A percentile compares a stretch with the other conserved stretches of the same genome.
These are phyloP conservation scores for Archocentrus centrarchus DNA, from an alignment of 2,113 vertebrate genomes.

Conservation along the genomic window DNA sequence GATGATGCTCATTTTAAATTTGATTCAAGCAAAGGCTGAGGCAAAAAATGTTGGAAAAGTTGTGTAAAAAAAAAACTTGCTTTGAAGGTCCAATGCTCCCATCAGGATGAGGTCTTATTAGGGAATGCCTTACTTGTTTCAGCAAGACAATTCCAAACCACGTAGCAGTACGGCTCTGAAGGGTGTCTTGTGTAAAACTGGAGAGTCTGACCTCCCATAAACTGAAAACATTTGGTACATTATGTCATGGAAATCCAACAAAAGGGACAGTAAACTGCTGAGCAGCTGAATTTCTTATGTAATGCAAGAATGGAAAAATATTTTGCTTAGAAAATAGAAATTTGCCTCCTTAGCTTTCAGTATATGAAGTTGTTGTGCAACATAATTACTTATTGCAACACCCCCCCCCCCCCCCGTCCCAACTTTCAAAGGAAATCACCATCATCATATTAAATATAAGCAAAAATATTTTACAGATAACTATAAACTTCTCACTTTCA, in stretches of 20 bases:
- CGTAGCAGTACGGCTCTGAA: accelerated
- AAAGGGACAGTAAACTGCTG: background rate
- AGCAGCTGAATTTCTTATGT: background rate
- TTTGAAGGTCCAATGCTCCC: background rate
- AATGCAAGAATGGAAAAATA: background rate
- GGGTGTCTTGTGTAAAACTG: background rate
- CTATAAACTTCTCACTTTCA: background rate
- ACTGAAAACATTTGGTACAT: background rate
- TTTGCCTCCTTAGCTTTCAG: background rate
- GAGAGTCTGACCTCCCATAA: accelerated
- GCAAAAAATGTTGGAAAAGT: too few species aligned
- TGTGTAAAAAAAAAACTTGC: too few species aligned
- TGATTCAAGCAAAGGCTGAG: too few species aligned
- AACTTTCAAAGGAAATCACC: background rate
- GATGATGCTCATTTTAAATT: too few species aligned
- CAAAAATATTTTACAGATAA: background rate
- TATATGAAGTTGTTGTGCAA: background rate
- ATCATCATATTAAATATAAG: background rate
- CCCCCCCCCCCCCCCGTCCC: background rate
- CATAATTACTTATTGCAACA: background rate
- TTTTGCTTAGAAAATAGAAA: background rate
- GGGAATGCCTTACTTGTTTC: background rate
- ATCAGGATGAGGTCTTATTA: background rate
- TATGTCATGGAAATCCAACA: background rate
- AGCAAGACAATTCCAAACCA: background rate